These are phyloP conservation scores for Melolontha melolontha DNA, from an alignment of 2,888 invertebrate species.

Conservation along the genomic window DNA sequence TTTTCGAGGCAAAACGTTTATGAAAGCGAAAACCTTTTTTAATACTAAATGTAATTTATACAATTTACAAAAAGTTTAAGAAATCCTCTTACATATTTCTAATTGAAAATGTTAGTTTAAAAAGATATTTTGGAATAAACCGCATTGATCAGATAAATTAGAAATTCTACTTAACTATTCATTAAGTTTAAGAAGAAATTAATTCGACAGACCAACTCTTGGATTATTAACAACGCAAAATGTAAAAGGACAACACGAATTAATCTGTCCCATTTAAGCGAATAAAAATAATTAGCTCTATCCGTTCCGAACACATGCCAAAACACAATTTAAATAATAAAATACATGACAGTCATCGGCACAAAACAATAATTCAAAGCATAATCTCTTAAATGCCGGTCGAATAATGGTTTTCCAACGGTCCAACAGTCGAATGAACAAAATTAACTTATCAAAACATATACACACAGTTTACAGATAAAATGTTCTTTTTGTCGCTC, in stretches of 20 bases:
- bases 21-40: no score
- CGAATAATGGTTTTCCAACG: conserved; percentile 5
- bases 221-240: conserved; percentile 3
- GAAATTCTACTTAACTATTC: no score
- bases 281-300: conserved; percentile 31
- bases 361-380: conserved; percentile 24
- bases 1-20: no score
- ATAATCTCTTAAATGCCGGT: conserved; percentile 18
- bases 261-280: conserved; percentile 32
- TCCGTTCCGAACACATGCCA: conserved; percentile 14
- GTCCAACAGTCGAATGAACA: neutral
- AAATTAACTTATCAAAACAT: conserved; percentile 29
- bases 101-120: no score
- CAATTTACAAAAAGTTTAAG: no score
- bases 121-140: no score
- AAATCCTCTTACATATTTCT: no score
- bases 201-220: no score
- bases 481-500: neutral
- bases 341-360: conserved; percentile 21
- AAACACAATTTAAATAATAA: conserved; percentile 27
- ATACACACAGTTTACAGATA: conserved; percentile 13
- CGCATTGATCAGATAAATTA: no score
- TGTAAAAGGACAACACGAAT: conserved; percentile 8
- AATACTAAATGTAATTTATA: no score
- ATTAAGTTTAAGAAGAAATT: no score